A percentile compares a stretch with the other conserved stretches of the same genome.
Evolutionary conservation across 30 jellyfish, hydroid and myxozoan genomes (phyloP).

Genomic region (Hydra vulgaris): DNA sequence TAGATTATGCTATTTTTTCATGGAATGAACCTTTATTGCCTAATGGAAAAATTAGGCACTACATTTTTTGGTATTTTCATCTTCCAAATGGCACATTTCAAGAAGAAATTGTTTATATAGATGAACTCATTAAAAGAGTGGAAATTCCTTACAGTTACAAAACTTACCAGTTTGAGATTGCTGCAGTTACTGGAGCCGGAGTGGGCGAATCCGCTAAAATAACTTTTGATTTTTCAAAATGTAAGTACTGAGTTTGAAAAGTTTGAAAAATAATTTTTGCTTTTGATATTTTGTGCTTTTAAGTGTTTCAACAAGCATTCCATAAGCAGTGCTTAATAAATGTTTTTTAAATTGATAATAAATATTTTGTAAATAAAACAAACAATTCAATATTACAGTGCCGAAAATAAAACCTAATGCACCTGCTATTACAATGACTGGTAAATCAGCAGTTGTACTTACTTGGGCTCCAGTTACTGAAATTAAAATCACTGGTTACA

Average conservation of each 20-base stretch:
- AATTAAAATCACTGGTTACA: slow-evolving; percentile 52
- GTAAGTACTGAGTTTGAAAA: slow-evolving; percentile 21
- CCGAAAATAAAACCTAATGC: slow-evolving; percentile 53
- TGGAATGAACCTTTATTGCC: slow-evolving; percentile 61
- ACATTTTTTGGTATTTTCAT: slow-evolving; percentile 34
- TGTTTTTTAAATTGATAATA: too few species aligned
- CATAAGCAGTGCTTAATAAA: too few species aligned
- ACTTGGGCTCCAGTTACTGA: slow-evolving; percentile 50
- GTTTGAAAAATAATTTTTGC: too few species aligned
- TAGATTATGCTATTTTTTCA: slow-evolving; percentile 46
- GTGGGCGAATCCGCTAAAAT: slow-evolving; percentile 35
- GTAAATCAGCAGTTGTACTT: slow-evolving; percentile 55
- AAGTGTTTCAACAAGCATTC: too few species aligned
- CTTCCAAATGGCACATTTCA: slow-evolving; percentile 18
- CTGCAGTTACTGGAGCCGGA: slow-evolving; percentile 77
- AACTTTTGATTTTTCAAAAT: slow-evolving; percentile 59
- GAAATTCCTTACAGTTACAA: slow-evolving; percentile 30
- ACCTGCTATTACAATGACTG: slow-evolving; percentile 52
- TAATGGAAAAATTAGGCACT: slow-evolving; percentile 43
- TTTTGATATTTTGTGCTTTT: too few species aligned
- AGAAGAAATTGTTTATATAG: neutral
- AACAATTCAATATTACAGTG: slow-evolving; percentile 35
- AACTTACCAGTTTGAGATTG: slow-evolving; percentile 45
- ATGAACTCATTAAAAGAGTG: slow-evolving; percentile 3
- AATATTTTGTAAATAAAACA: too few species aligned